Conservation (phyloP, 1,140 invertebrate species). For the Microplitis demolitor region DNA sequence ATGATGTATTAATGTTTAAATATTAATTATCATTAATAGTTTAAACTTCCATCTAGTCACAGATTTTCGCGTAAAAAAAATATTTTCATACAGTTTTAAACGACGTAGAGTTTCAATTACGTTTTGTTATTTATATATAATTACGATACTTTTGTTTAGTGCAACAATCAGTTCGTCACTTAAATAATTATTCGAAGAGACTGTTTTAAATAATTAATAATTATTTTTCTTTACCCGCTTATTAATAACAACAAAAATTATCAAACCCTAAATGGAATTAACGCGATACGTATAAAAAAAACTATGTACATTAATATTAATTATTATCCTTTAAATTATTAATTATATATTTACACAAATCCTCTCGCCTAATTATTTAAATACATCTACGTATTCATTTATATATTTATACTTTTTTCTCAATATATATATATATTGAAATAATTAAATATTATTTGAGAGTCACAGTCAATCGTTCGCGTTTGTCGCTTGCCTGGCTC, state of each 20-base stretch:
- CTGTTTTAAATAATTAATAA: not conserved
- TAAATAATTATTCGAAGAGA: no score
- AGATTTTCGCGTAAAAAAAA: constrained; percentile 18
- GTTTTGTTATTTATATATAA: not conserved
- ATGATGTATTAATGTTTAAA: not conserved
- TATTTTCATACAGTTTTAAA: constrained; percentile 25
- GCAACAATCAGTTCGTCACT: no score
- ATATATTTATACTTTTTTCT: constrained; percentile 12
- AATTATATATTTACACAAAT: no score
- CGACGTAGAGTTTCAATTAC: not conserved
- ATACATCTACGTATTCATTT: not conserved
- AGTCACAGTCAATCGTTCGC: constrained; percentile 12
- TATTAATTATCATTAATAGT: constrained; percentile 6
- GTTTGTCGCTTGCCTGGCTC: constrained; percentile 22
- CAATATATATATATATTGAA: constrained; percentile 3
- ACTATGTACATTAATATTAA: constrained; percentile 19
- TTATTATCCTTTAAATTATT: not conserved
- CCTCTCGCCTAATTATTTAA: no score
- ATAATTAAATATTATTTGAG: not conserved
- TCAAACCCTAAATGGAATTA: constrained; percentile 11
- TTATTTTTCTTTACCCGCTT: not conserved
- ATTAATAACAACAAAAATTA: not conserved
- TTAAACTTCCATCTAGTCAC: not conserved
- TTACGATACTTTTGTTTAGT: not conserved
- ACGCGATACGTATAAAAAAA: constrained; percentile 28